A percentile compares a stretch with the other conserved stretches of the same genome.
These are phyloP conservation scores for Menidia menidia DNA, from an alignment of 2,797 vertebrate genomes.

Conservation along the genomic window DNA sequence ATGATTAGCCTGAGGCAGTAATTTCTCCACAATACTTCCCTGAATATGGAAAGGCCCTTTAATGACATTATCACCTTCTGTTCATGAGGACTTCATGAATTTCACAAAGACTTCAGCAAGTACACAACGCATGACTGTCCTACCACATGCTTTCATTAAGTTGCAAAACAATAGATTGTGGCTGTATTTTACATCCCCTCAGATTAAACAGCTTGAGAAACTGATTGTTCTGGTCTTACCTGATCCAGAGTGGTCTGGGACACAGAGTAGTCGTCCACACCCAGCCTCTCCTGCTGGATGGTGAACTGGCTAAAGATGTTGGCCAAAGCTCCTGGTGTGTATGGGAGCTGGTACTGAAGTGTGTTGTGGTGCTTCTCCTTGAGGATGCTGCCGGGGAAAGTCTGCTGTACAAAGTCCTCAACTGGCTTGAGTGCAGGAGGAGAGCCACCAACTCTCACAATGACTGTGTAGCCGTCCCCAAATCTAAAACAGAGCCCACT, in stretches of 20 bases:
- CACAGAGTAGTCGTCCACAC: conserved; percentile 97
- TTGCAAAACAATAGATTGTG: too few relatives aligned
- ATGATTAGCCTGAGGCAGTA: not conserved
- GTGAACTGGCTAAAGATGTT: conserved; percentile 93
- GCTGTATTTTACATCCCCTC: too few relatives aligned
- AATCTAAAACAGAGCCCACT: conserved; percentile 83
- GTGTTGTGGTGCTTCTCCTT: conserved; percentile 98
- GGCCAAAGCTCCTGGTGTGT: conserved; percentile 87
- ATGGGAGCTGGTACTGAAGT: conserved; percentile 93
- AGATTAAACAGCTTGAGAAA: too few relatives aligned
- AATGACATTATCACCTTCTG: not conserved
- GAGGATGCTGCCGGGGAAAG: conserved; percentile 89
- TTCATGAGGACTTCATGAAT: too few relatives aligned
- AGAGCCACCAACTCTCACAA: conserved; percentile 88
- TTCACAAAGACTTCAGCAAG: too few relatives aligned
- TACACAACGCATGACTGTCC: too few relatives aligned
- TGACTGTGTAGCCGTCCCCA: conserved; percentile 97
- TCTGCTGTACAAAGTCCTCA: conserved; percentile 88
- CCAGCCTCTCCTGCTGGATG: conserved; percentile 86
- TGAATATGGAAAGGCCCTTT: not conserved
- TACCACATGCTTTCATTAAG: too few relatives aligned
- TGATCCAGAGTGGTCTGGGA: conserved; percentile 99
- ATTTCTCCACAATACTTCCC: not conserved
- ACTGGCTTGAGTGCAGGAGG: conserved; percentile 87
- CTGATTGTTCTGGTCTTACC: conserved; percentile 74